Conservation (phyloP, 1,140 invertebrate species). For the Drosophila burlai region DNA sequence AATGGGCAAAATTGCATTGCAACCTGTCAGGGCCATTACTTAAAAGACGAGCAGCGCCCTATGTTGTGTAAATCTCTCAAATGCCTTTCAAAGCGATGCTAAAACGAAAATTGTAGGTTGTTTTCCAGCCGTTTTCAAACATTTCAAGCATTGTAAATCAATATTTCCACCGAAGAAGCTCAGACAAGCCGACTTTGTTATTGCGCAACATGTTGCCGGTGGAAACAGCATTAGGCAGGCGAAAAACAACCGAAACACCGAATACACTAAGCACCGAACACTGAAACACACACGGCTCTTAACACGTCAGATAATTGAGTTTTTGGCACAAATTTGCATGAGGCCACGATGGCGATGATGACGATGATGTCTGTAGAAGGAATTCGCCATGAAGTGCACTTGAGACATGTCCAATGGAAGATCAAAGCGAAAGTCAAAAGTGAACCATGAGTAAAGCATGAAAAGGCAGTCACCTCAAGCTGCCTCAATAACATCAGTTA, state of each 20-base stretch:
- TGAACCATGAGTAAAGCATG: slow-evolving; percentile 29
- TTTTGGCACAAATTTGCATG: slow-evolving; percentile 60
- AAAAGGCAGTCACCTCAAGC: slow-evolving; percentile 9
- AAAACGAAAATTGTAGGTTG: slow-evolving; percentile 30
- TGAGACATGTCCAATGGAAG: slow-evolving; percentile 53
- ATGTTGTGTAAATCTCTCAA: slow-evolving; percentile 29
- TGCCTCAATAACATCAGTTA: slow-evolving; percentile 8
- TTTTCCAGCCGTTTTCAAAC: slow-evolving; percentile 25
- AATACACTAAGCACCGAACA: slow-evolving; percentile 5
- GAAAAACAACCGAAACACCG: slow-evolving; percentile 24
- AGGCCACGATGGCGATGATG: slow-evolving; percentile 44
- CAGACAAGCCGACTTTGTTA: slow-evolving; percentile 17
- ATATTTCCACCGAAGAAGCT: slow-evolving; percentile 33
- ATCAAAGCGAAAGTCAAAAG: slow-evolving; percentile 60
- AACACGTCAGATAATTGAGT: slow-evolving; percentile 57
- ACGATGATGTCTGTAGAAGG: slow-evolving; percentile 41
- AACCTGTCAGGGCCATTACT: slow-evolving; percentile 16
- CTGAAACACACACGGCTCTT: slow-evolving; percentile 44
- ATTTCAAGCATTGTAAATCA: slow-evolving; percentile 49
- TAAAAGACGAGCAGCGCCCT: slow-evolving; percentile 29
- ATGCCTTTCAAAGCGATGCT: slow-evolving; percentile 43
- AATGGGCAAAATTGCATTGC: slow-evolving; percentile 13
- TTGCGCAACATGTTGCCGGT: slow-evolving; percentile 39
- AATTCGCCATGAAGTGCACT: slow-evolving; percentile 47
- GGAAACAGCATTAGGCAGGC: slow-evolving; percentile 18